Percentiles rank a stretch among this genome's conserved stretches.
These are phyloP conservation scores for Heliothis subflexa DNA, from an alignment of 1,140 invertebrate genomes.

Conservation along the genomic window DNA sequence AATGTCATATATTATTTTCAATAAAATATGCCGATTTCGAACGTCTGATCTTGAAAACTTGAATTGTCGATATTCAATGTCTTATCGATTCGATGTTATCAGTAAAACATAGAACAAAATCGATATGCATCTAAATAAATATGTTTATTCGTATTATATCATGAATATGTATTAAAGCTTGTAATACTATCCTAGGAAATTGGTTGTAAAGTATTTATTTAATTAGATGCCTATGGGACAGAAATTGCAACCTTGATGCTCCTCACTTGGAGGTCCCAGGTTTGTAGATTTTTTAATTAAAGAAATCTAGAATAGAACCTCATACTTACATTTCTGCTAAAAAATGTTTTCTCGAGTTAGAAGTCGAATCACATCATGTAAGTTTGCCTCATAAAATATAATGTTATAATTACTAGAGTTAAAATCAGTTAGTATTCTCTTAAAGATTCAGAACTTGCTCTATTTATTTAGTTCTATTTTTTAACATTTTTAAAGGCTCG, in stretches of 20 bases:
- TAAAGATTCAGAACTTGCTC: neutral
- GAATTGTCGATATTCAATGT: neutral
- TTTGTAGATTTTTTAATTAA: too few relatives aligned
- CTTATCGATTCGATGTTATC: slow-evolving; percentile 2
- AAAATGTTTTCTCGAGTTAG: too few relatives aligned
- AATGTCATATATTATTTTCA: too few relatives aligned
- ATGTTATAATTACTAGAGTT: too few relatives aligned
- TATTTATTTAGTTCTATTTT: neutral
- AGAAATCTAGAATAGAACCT: too few relatives aligned
- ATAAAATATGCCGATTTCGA: too few relatives aligned
- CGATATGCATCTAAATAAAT: neutral
- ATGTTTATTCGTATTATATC: neutral
- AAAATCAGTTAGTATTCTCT: too few relatives aligned
- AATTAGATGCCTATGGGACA: neutral
- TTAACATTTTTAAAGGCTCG: neutral
- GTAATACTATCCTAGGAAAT: slow-evolving; percentile 17
- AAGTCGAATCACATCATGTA: too few relatives aligned
- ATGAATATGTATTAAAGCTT: neutral
- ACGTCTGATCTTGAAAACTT: neutral
- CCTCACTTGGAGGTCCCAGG: too few relatives aligned
- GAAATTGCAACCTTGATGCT: neutral
- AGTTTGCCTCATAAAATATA: too few relatives aligned
- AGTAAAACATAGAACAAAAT: neutral
- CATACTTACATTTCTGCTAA: too few relatives aligned
- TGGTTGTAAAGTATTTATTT: neutral